Percentiles rank a stretch among this genome's conserved stretches.
Conservation (phyloP, 2,797 vertebrate species). For the Myotis pilosus region DNA sequence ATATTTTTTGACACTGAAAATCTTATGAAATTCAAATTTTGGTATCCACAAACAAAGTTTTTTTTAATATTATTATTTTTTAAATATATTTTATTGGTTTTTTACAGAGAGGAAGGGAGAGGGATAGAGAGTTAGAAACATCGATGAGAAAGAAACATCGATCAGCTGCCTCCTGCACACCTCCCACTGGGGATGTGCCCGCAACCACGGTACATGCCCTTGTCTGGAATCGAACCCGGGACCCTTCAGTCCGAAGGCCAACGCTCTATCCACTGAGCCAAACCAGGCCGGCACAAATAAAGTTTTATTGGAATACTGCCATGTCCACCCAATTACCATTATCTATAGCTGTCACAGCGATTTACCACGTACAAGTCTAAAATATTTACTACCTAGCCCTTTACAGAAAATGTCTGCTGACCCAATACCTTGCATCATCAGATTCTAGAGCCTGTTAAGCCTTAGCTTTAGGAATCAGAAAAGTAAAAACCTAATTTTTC, state of each 20-base stretch:
- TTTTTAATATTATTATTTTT: too few relatives aligned
- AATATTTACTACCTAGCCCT: not conserved
- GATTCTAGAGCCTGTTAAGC: not conserved
- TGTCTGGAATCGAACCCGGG: too few relatives aligned
- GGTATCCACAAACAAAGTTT: constrained; percentile 13
- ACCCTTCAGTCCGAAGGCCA: too few relatives aligned
- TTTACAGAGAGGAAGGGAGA: too few relatives aligned
- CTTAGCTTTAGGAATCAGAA: not conserved
- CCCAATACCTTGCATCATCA: not conserved
- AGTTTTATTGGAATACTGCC: constrained; percentile 17
- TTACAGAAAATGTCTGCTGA: not conserved
- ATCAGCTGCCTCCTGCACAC: too few relatives aligned
- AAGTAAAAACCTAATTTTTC: not conserved
- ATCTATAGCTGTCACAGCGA: not conserved
- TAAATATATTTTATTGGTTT: too few relatives aligned
- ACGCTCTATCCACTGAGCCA: too few relatives aligned
- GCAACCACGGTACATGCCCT: too few relatives aligned
- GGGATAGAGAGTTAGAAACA: too few relatives aligned
- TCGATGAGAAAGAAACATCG: too few relatives aligned
- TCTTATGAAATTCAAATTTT: constrained; percentile 36
- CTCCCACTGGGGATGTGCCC: too few relatives aligned
- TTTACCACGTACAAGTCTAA: not conserved
- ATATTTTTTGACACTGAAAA: constrained; percentile 16
- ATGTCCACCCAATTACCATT: not conserved
- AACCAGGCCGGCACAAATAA: too few relatives aligned